phyloP scores from a whole-genome alignment of 2,888 invertebrate species.

The Phyto melanocephala region DNA sequence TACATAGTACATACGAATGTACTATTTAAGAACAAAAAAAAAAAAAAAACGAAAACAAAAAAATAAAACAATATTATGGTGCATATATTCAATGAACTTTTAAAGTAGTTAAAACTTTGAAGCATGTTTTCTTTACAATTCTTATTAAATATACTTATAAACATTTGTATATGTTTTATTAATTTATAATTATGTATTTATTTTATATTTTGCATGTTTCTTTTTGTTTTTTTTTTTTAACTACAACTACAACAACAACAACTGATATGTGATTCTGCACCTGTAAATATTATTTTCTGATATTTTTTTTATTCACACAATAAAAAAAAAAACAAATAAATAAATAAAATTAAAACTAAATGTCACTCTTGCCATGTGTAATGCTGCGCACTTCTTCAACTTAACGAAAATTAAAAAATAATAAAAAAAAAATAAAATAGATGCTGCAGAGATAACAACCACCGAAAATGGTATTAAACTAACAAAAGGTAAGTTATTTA shows the following conservation, averaged over 20 bases:
- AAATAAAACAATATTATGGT: too few species aligned
- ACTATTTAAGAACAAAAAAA: too few species aligned
- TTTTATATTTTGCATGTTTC: constrained; percentile 42
- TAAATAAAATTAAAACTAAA: constrained; percentile 58
- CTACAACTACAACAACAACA: constrained; percentile 2
- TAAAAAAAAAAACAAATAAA: constrained; percentile 19
- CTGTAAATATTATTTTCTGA: constrained; percentile 19
- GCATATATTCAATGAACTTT: not conserved
- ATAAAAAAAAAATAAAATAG: constrained; percentile 55
- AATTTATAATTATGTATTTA: not conserved
- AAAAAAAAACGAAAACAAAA: too few species aligned
- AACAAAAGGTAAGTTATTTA: constrained; percentile 76
- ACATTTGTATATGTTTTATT: not conserved
- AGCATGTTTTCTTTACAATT: too few species aligned
- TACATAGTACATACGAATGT: too few species aligned
- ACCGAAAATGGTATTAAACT: constrained; percentile 72
- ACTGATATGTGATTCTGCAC: constrained; percentile 39
- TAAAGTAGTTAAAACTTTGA: too few species aligned
- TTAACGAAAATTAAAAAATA: not conserved
- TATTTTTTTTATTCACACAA: constrained; percentile 26
- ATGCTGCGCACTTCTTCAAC: constrained; percentile 41
- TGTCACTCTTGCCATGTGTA: constrained; percentile 47
- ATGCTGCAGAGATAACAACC: constrained; percentile 69
- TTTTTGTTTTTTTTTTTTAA: constrained; percentile 13
- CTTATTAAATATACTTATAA: not conserved